Conservation (phyloP, 2,797 vertebrate genomes). For the Pogonophryne albipinna region DNA sequence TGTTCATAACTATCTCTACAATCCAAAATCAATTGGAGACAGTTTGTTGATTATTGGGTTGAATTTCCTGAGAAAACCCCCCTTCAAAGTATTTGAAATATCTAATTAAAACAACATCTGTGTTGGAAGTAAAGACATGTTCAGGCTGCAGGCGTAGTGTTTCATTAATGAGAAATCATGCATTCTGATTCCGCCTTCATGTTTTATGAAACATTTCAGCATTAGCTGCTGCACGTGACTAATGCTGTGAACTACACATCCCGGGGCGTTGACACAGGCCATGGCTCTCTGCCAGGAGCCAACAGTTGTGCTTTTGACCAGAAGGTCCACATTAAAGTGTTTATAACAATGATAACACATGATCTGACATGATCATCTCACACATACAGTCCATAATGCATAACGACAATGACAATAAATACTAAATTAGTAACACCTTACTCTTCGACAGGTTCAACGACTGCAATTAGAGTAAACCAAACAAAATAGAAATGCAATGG, state of each 20-base stretch:
- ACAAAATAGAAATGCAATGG: neutral
- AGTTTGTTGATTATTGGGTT: slow-evolving; percentile 16
- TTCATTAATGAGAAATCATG: slow-evolving; percentile 16
- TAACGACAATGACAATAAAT: neutral
- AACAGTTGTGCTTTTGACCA: neutral
- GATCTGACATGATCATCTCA: neutral
- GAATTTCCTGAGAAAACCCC: neutral
- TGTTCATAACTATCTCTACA: neutral
- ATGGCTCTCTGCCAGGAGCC: slow-evolving; percentile 8
- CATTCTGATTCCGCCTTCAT: neutral
- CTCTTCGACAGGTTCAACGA: too few species aligned
- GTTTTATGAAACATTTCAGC: slow-evolving; percentile 3
- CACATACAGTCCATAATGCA: neutral
- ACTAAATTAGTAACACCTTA: neutral
- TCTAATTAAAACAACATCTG: slow-evolving; percentile 24
- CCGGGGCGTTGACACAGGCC: slow-evolving; percentile 14
- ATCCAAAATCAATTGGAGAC: neutral
- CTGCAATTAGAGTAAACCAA: neutral
- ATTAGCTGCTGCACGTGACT: slow-evolving; percentile 26
- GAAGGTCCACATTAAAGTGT: slow-evolving; percentile 16
- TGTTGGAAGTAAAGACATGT: slow-evolving; percentile 26
- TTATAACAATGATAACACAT: slow-evolving; percentile 11
- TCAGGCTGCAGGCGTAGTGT: neutral
- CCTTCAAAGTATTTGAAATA: slow-evolving; percentile 22
- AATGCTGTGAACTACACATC: slow-evolving; percentile 5